phyloP scores from a whole-genome alignment of 1,140 invertebrate genomes.

The Odontomachus brunneus region DNA sequence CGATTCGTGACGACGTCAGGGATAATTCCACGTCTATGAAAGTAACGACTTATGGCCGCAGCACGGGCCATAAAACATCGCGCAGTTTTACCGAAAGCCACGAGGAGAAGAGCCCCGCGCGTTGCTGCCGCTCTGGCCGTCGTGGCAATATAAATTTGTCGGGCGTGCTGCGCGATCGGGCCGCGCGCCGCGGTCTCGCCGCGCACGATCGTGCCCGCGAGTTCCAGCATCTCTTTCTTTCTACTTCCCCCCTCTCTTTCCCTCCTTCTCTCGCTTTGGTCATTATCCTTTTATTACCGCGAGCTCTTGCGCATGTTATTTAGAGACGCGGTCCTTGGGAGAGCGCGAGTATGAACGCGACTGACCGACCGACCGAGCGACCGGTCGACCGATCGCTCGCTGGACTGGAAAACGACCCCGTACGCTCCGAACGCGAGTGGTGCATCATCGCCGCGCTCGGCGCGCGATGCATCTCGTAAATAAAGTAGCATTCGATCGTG shows the following conservation, averaged over 20 bases:
- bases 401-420: slow-evolving; percentile 77
- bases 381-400: slow-evolving; percentile 63
- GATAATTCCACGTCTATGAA: slow-evolving; percentile 69
- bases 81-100: slow-evolving; percentile 67
- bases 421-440: slow-evolving; percentile 43
- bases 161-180: slow-evolving; percentile 56
- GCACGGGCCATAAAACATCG: slow-evolving; percentile 62
- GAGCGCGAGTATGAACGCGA: slow-evolving; percentile 66
- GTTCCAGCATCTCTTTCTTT: slow-evolving; percentile 29
- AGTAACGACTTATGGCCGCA: slow-evolving; percentile 70
- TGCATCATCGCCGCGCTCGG: slow-evolving; percentile 68
- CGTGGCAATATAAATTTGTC: slow-evolving; percentile 74
- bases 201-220: slow-evolving; percentile 48
- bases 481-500: slow-evolving; percentile 73
- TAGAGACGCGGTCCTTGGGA: slow-evolving; percentile 74
- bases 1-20: slow-evolving; percentile 68
- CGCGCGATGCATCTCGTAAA: slow-evolving; percentile 72
- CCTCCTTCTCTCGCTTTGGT: slow-evolving; percentile 71
- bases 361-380: slow-evolving; percentile 53
- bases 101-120: slow-evolving; percentile 16
- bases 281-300: slow-evolving; percentile 80
- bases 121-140: slow-evolving; percentile 2
- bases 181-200: slow-evolving; percentile 45
- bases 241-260: not conserved
- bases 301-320: slow-evolving; percentile 75